Conservation (phyloP, 2,797 vertebrate genomes). For the Trachops cirrhosus region DNA sequence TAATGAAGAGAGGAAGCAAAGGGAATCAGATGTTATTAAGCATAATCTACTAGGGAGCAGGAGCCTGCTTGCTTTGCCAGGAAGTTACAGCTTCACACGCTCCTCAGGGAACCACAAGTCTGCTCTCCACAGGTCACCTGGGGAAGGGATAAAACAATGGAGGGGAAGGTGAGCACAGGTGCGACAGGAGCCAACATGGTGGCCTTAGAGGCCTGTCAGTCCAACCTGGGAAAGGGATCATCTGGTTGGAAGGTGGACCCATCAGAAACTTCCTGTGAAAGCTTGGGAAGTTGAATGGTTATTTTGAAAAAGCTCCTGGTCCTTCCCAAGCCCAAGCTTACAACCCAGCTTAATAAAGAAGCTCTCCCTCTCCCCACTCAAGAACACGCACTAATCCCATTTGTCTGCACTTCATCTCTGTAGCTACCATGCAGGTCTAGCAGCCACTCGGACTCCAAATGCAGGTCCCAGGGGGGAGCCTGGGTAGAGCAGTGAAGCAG, state of each 20-base stretch:
- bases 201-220: background rate
- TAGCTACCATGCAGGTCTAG: background rate
- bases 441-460: background rate
- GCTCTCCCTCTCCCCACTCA: background rate
- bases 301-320: background rate
- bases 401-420: background rate
- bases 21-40: background rate
- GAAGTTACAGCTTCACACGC: background rate
- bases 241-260: background rate
- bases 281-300: background rate
- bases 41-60: background rate
- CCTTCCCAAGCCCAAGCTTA: background rate
- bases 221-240: background rate
- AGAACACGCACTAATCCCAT: background rate
- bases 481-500: no score
- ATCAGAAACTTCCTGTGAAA: background rate
- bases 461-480: no score
- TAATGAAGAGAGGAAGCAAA: background rate
- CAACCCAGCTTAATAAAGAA: background rate
- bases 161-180: background rate
- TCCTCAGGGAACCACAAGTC: background rate
- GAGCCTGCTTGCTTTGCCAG: background rate
- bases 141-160: background rate
- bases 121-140: no score
- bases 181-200: background rate